Base-by-base conservation (phyloP, 1,140 invertebrate species). In the Andrena cerasifolii region DNA sequence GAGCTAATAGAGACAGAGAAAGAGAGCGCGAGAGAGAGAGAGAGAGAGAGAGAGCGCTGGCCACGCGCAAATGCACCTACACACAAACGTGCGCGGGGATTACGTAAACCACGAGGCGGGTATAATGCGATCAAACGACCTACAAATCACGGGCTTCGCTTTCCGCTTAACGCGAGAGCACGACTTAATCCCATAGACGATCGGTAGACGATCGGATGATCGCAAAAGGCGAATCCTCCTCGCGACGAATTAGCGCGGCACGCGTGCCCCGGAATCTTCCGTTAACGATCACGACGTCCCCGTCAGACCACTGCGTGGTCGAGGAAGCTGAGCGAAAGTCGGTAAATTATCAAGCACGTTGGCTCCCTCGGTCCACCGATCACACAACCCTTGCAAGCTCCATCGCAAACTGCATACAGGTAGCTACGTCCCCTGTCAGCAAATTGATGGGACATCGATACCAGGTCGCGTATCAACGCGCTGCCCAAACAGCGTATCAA, bases 71-170 rank as follows among this genome's bases (percentile, higher is more conserved):
- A 47, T 59, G 40, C 67, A 81, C 40, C 10, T 56, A 63, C 54
- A 47, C 56, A 66, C 49, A 61, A 56, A 78, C 75, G 56, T 54
- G 72, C 54, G 58, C 54, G 56, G 10, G 82, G 82, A 85, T 88
- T 88, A 89, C 86, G 79, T 84, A 89, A 88, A 81, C 78, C 74
- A 78, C 65, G 36, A 78, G 75, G 59, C 62, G 47, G 59, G 63
- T 83, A 83, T 86, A 88, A 84, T 79, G 66, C 85, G 86, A 89
- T 87, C 87, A 80, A 89, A 89, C 83, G 89, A 88, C 87, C 89
- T 90, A 90, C 87, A 90, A 90, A 90, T 90, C 88, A 83, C 86
- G 76, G 82, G 80, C 79, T 87, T 87, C 76, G 78, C 80, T 85
- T 85, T 83, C 82, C 82, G 83, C 79, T 83, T 82, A 82, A 82